Evolutionary conservation across 2,888 invertebrate genomes (phyloP).

Genomic region (Neuroscelio doddi): DNA sequence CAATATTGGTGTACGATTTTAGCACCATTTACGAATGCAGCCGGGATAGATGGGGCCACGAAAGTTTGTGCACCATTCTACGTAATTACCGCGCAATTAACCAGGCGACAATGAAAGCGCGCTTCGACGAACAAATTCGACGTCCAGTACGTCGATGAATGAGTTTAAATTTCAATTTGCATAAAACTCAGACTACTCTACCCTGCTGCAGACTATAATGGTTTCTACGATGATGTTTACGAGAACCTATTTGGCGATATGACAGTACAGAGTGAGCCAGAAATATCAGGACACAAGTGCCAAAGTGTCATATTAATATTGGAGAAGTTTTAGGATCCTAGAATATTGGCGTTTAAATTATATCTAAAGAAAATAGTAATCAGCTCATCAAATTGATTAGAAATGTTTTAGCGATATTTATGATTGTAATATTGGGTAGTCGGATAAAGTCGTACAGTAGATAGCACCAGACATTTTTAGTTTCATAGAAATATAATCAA

Average conservation of each 20-base stretch:
- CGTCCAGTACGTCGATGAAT: conserved; percentile 31
- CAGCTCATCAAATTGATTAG: no score
- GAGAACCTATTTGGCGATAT: conserved; percentile 32
- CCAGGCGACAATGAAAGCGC: conserved; percentile 53
- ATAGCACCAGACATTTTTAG: no score
- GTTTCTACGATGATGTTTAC: conserved; percentile 16
- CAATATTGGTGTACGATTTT: conserved; percentile 54
- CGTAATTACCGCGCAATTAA: conserved; percentile 59
- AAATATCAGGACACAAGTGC: no score
- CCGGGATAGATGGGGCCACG: conserved; percentile 51
- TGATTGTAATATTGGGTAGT: no score
- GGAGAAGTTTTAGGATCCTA: no score
- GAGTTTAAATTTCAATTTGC: conserved; percentile 54
- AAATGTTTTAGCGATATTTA: no score
- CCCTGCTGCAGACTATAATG: conserved; percentile 12
- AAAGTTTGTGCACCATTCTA: conserved; percentile 52
- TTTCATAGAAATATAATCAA: no score
- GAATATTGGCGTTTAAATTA: no score
- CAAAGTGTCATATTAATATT: no score
- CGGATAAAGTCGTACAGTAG: no score
- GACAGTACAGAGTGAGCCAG: conserved; percentile 16
- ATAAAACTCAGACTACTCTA: conserved; percentile 44
- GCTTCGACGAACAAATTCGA: conserved; percentile 49
- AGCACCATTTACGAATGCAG: conserved; percentile 49
- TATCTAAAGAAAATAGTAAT: no score